Conservation (phyloP, 1,140 invertebrate genomes). For the Lanistes nyassanus region DNA sequence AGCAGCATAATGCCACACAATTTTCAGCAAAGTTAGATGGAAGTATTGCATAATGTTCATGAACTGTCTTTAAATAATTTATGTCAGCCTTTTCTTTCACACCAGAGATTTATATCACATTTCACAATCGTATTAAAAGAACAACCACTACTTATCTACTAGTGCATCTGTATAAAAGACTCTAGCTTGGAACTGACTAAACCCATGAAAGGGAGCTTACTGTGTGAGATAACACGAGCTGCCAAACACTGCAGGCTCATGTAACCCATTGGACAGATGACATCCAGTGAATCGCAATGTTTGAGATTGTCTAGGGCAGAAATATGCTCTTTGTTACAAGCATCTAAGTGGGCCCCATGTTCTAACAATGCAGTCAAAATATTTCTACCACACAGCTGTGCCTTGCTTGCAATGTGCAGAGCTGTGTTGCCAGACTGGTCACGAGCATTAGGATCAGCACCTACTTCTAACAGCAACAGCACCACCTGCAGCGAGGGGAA, state of each 20-base stretch:
- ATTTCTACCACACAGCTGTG: slow-evolving; percentile 65
- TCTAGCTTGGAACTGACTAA: slow-evolving; percentile 79
- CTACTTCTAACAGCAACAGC: slow-evolving; percentile 82
- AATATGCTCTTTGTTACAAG: slow-evolving; percentile 81
- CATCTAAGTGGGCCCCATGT: slow-evolving; percentile 86
- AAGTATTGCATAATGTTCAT: no score
- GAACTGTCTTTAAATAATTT: no score
- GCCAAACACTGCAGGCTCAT: slow-evolving; percentile 84
- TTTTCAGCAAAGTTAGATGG: no score
- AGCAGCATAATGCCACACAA: no score
- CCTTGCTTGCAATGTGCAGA: slow-evolving; percentile 79
- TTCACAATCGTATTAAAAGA: no score
- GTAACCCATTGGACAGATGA: slow-evolving; percentile 76
- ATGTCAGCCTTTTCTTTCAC: no score
- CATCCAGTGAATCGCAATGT: slow-evolving; percentile 77
- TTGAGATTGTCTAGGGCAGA: slow-evolving; percentile 76
- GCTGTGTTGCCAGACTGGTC: slow-evolving; percentile 82
- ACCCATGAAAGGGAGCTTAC: slow-evolving; percentile 77
- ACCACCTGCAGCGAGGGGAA: slow-evolving; percentile 82
- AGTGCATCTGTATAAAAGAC: slow-evolving; percentile 83
- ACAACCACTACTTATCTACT: no score
- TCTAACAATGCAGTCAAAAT: slow-evolving; percentile 79
- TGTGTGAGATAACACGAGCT: slow-evolving; percentile 78
- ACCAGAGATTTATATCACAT: no score
- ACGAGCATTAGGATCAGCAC: slow-evolving; percentile 80